These are phyloP conservation scores for Saguinus midas DNA, from an alignment of 2,113 vertebrate species.

Conservation along the genomic window DNA sequence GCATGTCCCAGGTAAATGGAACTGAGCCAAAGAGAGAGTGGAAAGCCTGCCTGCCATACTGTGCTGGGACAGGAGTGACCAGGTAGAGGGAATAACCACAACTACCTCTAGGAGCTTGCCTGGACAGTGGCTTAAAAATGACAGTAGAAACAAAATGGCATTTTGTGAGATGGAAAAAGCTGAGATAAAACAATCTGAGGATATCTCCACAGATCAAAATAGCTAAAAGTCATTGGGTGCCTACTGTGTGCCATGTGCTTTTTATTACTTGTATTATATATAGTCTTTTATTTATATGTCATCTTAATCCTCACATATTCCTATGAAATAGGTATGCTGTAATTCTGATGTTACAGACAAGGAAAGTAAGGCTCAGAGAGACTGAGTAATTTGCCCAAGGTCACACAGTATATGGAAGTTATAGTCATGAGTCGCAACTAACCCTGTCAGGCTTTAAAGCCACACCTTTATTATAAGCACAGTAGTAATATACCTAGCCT, in stretches of 20 bases:
- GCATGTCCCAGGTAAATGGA: fast-evolving
- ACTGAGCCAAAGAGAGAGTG: not conserved
- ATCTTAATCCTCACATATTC: not conserved
- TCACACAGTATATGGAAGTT: not conserved
- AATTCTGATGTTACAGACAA: not conserved
- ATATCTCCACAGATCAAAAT: not conserved
- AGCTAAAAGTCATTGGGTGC: not conserved
- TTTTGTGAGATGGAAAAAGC: conserved; percentile 45
- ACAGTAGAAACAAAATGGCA: not conserved
- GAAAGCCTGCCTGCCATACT: not conserved
- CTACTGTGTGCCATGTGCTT: not conserved
- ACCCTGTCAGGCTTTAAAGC: not conserved
- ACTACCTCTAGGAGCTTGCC: not conserved
- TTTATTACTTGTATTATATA: not conserved
- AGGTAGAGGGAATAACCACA: not conserved
- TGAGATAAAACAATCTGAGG: not conserved
- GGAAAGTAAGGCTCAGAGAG: not conserved
- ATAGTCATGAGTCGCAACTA: not conserved
- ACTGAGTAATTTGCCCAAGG: not conserved
- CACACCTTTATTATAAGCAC: not conserved
- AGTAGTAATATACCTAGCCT: not conserved
- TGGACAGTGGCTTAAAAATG: not conserved
- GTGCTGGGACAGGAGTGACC: not conserved
- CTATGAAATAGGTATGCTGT: not conserved
- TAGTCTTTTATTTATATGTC: not conserved